Evolutionary conservation across 2,797 vertebrate genomes (phyloP).

Genomic region (Monodelphis domestica): DNA sequence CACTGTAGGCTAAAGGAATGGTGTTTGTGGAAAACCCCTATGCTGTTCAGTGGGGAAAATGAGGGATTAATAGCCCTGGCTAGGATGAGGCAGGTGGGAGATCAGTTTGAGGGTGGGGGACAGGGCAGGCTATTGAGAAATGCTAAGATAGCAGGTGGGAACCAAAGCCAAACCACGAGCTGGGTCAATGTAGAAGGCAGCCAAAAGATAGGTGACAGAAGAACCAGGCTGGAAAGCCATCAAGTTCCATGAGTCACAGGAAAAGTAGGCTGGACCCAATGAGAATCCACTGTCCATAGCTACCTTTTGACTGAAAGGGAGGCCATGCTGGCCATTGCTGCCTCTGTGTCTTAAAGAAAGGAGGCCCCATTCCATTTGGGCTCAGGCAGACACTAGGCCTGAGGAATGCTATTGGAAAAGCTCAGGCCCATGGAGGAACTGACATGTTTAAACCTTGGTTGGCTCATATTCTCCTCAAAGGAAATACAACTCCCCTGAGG

Average conservation of each 20-base stretch:
- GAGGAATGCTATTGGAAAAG: not conserved
- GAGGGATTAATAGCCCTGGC: not conserved
- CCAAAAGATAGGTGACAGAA: not conserved
- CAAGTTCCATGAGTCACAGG: not conserved
- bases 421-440: slow-evolving; percentile 45
- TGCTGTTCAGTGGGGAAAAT: not conserved
- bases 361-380: not conserved
- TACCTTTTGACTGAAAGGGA: not conserved
- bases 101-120: not conserved
- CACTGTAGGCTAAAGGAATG: slow-evolving; percentile 55
- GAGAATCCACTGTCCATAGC: not conserved
- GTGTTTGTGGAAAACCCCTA: not conserved
- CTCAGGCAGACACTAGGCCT: not conserved
- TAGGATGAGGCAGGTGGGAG: not conserved
- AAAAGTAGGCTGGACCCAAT: not conserved
- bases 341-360: not conserved
- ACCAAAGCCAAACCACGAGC: not conserved
- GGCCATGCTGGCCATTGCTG: not conserved
- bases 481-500: slow-evolving; percentile 3
- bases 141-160: not conserved
- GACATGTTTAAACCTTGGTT: slow-evolving; percentile 47
- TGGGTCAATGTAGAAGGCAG: not conserved
- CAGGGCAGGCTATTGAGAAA: not conserved
- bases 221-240: not conserved
- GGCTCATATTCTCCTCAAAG: slow-evolving; percentile 43